Conservation (phyloP, 2,113 vertebrate species). For the Tragulus kanchil region DNA sequence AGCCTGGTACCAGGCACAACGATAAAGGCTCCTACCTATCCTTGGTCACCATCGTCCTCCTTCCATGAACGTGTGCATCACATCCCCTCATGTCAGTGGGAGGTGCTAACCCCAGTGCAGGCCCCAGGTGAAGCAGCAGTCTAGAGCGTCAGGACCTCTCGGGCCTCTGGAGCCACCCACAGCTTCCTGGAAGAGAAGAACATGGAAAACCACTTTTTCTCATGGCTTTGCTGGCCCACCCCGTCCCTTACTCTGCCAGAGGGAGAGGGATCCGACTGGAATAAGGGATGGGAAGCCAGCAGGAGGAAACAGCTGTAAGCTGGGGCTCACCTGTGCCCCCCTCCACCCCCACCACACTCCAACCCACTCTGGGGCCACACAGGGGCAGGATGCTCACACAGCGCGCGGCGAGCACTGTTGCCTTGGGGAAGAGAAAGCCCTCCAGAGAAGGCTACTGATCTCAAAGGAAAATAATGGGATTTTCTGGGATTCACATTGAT, state of each 20-base stretch:
- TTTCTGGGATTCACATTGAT: constrained; percentile 90
- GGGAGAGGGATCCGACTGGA: background rate
- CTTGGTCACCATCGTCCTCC: fast-evolving
- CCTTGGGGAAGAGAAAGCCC: constrained; percentile 87
- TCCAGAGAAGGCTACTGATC: constrained; percentile 87
- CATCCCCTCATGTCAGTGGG: background rate
- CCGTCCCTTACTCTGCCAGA: background rate
- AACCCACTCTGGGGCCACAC: background rate
- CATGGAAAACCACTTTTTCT: background rate
- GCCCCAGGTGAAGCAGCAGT: background rate
- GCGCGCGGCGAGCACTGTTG: constrained; percentile 83
- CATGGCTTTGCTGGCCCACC: background rate
- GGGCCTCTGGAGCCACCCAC: background rate
- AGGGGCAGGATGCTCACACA: constrained; percentile 69
- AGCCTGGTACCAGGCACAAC: background rate
- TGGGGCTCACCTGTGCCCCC: constrained; percentile 64
- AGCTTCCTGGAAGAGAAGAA: constrained; percentile 44
- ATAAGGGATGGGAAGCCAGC: background rate
- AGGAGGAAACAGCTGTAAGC: constrained; percentile 25
- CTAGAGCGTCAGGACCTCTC: background rate
- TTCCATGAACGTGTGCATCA: background rate
- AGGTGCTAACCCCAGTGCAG: background rate
- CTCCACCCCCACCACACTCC: background rate
- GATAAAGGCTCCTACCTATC: background rate
- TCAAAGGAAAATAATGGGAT: constrained; percentile 92